Evolutionary conservation across 2,113 vertebrate species (phyloP).

Genomic region (Clupea harengus): DNA sequence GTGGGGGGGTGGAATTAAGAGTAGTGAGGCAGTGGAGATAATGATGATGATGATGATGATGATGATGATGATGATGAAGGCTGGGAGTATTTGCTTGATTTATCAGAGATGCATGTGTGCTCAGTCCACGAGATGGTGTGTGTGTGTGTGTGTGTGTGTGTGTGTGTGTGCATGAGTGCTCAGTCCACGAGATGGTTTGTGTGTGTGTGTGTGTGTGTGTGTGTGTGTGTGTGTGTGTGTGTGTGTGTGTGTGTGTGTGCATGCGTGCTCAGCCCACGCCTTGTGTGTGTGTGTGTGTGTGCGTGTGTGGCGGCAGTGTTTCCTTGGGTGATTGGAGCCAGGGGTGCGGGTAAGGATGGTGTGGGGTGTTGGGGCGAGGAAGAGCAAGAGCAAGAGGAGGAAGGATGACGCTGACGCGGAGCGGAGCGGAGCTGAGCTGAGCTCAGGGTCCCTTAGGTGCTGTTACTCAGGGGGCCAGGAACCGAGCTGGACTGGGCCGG

Average conservation of each 20-base stretch:
- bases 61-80: no score
- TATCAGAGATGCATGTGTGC: background rate
- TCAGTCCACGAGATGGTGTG: background rate
- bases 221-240: no score
- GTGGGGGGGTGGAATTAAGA: background rate
- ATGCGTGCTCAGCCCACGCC: no score
- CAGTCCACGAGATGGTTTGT: background rate
- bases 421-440: conserved; percentile 46
- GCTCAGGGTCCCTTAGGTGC: conserved; percentile 67
- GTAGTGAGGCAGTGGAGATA: background rate
- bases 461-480: conserved; percentile 77
- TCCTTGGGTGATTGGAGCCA: background rate
- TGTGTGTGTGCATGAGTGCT: conserved; percentile 8
- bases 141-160: conserved; percentile 38
- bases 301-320: background rate
- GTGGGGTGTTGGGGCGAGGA: conserved; percentile 35
- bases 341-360: background rate
- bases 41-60: no score
- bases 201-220: background rate
- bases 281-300: background rate
- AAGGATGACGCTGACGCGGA: conserved; percentile 39
- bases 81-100: no score
- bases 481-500: conserved; percentile 75
- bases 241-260: background rate
- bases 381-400: no score